Evolutionary conservation across 1,140 invertebrate species (phyloP), one percentile per base, ranked within the genome.

Genomic region (Mercenaria mercenaria): DNA sequence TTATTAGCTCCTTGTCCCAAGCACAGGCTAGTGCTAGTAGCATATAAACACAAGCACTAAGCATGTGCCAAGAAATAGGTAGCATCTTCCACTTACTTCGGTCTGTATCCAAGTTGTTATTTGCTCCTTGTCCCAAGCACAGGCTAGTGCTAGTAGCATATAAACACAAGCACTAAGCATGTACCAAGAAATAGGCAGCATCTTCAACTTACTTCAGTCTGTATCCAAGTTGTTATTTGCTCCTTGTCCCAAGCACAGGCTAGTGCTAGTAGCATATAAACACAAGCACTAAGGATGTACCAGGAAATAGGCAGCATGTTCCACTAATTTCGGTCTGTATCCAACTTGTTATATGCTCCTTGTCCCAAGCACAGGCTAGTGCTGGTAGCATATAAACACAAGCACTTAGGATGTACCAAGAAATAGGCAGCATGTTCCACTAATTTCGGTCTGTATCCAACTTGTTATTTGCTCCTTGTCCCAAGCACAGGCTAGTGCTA

Each of bases 101-200:
- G 29, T 39, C 15, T 72, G 32, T 72, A 67, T 67, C 29, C 6
- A 11, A 6, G 6, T 4, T 59, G 56, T n/a, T 13, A 37, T 32
- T 32, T 34, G 43, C n/a, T n/a, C 76, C 43, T 79, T n/a, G 43
- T 52, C 37, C 76, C 47, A 79, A 79, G 76, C 76, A 79, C 76
- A 79, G 47, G 32, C 76, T 79, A 79, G 76, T 79, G 76, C 76
- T 79, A 79, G 76, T 79, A 52, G 76, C 29, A 56, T 79, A 37
- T 52, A 26, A 6, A 72, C n/a, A 72, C 67, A 18, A 72, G 67
- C 61, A 67, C 67, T 39, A 37, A 72, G 34, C 67, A 39, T 72
- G 67, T 72, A 72, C 67, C 34, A 72, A 72, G 67, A 72, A 72
- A 72, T 39, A 72, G 34, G 67, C 13, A 39, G 11, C 18, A 39